Evolutionary conservation across 1,140 invertebrate genomes (phyloP).

Genomic region (Cardiocondyla obscurior): DNA sequence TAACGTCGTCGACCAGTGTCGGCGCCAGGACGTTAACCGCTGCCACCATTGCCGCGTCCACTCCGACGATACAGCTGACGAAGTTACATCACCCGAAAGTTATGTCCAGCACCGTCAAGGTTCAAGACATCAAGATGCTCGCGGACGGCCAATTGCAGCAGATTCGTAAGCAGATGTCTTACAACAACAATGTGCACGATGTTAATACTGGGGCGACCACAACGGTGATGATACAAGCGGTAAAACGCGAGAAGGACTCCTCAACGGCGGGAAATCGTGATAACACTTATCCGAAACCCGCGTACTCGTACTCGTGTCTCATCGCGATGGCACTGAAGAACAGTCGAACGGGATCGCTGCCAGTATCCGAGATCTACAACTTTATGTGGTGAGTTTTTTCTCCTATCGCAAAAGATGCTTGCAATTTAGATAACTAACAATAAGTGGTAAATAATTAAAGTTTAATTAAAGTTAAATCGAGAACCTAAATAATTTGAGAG

Average conservation of each 20-base stretch:
- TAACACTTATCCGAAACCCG: slow-evolving; percentile 96
- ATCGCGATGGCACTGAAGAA: slow-evolving; percentile 99
- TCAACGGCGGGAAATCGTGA: slow-evolving; percentile 84
- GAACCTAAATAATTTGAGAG: background rate
- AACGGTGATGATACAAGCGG: slow-evolving; percentile 54
- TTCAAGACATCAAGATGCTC: slow-evolving; percentile 82
- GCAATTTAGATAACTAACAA: background rate
- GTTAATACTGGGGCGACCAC: slow-evolving; percentile 74
- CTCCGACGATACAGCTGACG: slow-evolving; percentile 30
- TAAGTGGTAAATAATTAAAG: background rate
- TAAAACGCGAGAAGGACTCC: slow-evolving; percentile 78
- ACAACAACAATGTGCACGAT: slow-evolving; percentile 81
- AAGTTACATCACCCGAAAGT: slow-evolving; percentile 68
- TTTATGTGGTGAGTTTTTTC: slow-evolving; percentile 95
- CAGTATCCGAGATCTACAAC: slow-evolving; percentile 99
- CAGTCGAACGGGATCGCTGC: slow-evolving; percentile 95
- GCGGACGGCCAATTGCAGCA: slow-evolving; percentile 76
- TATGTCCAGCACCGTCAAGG: slow-evolving; percentile 79
- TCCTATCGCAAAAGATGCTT: background rate
- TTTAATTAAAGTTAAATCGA: background rate
- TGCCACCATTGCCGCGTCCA: background rate
- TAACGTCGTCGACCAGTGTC: slow-evolving; percentile 57
- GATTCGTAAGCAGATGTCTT: slow-evolving; percentile 80
- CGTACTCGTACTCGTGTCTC: slow-evolving; percentile 98
- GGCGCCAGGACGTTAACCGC: background rate